phyloP scores from a whole-genome alignment of 2,113 vertebrate genomes.

The Panthera uncia region DNA sequence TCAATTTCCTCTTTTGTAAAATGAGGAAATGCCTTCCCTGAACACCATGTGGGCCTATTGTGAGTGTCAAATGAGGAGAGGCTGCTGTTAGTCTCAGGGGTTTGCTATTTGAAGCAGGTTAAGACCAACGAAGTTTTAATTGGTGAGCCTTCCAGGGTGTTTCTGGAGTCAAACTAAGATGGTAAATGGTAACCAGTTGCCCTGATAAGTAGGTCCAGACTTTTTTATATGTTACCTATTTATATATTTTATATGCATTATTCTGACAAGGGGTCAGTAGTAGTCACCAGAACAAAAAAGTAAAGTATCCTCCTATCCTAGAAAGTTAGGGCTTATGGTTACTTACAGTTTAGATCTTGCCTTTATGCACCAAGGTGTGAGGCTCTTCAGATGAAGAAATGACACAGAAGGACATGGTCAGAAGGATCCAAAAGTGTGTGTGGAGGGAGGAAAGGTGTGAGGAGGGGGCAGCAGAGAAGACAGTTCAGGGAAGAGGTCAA shows the following conservation, averaged over 20 bases:
- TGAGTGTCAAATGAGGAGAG: background rate
- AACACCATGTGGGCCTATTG: fast-evolving
- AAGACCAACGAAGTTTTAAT: background rate
- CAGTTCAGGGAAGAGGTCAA: background rate
- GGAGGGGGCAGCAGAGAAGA: background rate
- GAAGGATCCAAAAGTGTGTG: background rate
- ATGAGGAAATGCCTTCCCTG: background rate
- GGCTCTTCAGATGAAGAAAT: background rate
- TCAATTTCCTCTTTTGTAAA: background rate
- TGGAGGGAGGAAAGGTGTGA: no score
- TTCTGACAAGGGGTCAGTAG: background rate
- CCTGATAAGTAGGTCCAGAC: background rate
- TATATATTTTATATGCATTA: background rate
- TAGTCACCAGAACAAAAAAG: background rate
- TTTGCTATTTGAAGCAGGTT: background rate
- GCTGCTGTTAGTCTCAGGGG: background rate
- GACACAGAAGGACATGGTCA: background rate
- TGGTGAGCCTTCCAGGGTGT: background rate
- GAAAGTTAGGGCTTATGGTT: background rate
- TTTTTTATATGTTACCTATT: background rate
- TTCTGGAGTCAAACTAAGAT: background rate
- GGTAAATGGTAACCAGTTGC: background rate
- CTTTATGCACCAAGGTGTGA: background rate
- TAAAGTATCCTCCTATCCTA: background rate
- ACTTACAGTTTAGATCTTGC: background rate